Percentiles rank a stretch among this genome's conserved stretches.
Evolutionary conservation across 2,888 invertebrate genomes (phyloP).

Genomic region (Pheosia tremula): DNA sequence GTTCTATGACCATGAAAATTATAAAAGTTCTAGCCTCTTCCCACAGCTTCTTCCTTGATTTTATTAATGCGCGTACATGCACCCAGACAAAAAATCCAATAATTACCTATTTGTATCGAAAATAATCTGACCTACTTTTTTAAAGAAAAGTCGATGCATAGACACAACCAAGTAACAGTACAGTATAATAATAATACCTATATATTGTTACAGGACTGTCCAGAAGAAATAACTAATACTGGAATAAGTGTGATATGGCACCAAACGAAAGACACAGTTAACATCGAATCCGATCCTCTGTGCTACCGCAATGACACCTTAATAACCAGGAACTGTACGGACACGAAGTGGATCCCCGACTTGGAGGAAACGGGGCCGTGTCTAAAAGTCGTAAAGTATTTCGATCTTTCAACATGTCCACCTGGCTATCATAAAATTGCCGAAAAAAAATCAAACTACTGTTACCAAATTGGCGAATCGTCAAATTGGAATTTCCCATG

Average conservation of each 20-base stretch:
- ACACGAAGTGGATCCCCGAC: constrained; percentile 58
- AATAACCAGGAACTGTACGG: constrained; percentile 64
- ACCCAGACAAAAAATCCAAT: too few relatives aligned
- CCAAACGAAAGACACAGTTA: constrained; percentile 46
- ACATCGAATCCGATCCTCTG: constrained; percentile 61
- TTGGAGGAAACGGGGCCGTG: constrained; percentile 56
- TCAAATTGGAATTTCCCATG: constrained; percentile 70
- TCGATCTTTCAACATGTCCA: constrained; percentile 61
- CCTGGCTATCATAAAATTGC: constrained; percentile 63
- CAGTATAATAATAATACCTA: background rate
- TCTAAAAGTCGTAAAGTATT: constrained; percentile 49
- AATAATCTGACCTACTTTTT: too few relatives aligned
- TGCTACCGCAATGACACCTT: constrained; percentile 58
- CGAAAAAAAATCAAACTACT: constrained; percentile 57
- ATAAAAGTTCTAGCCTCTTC: too few relatives aligned
- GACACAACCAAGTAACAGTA: too few relatives aligned
- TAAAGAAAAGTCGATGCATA: too few relatives aligned
- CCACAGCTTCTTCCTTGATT: too few relatives aligned
- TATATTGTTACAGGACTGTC: constrained; percentile 59
- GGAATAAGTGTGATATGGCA: constrained; percentile 66
- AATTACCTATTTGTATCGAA: too few relatives aligned
- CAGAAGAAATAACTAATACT: constrained; percentile 55
- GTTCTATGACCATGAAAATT: too few relatives aligned
- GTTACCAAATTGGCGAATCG: constrained; percentile 58
- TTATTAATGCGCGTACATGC: too few relatives aligned